Conservation (phyloP, 2,797 vertebrate genomes). For the Amphiprion clarkii region DNA sequence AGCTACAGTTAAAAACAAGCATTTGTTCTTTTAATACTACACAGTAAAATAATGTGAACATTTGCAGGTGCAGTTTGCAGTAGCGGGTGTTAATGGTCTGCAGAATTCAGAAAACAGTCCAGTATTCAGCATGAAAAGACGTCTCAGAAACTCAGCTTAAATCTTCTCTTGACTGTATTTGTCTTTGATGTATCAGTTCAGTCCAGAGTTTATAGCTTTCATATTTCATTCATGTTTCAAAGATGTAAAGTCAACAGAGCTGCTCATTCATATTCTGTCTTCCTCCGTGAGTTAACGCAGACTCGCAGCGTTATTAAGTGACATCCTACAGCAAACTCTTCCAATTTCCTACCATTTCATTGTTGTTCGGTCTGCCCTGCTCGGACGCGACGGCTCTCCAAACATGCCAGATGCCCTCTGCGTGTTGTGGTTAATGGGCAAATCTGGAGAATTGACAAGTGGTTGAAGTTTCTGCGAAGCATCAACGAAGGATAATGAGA, state of each 20-base stretch:
- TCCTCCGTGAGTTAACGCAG: slow-evolving; percentile 30
- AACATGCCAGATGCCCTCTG: slow-evolving; percentile 43
- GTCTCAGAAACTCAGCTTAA: no score
- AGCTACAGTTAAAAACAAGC: no score
- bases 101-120: no score
- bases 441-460: slow-evolving; percentile 53
- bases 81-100: no score
- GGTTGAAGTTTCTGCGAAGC: slow-evolving; percentile 64
- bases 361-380: not conserved
- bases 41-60: no score
- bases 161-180: not conserved
- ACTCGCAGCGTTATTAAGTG: slow-evolving; percentile 20
- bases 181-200: not conserved
- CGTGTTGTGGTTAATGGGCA: slow-evolving; percentile 29
- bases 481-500: slow-evolving; percentile 60
- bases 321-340: not conserved
- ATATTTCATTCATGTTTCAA: not conserved
- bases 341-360: not conserved
- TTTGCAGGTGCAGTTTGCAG: no score
- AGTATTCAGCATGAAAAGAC: no score
- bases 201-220: not conserved
- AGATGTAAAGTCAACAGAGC: not conserved
- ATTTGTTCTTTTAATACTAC: no score
- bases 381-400: slow-evolving; percentile 20
- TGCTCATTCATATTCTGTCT: slow-evolving; percentile 1